These are phyloP conservation scores for Lysiphlebus fabarum DNA, from an alignment of 1,140 invertebrate genomes.

Conservation along the genomic window DNA sequence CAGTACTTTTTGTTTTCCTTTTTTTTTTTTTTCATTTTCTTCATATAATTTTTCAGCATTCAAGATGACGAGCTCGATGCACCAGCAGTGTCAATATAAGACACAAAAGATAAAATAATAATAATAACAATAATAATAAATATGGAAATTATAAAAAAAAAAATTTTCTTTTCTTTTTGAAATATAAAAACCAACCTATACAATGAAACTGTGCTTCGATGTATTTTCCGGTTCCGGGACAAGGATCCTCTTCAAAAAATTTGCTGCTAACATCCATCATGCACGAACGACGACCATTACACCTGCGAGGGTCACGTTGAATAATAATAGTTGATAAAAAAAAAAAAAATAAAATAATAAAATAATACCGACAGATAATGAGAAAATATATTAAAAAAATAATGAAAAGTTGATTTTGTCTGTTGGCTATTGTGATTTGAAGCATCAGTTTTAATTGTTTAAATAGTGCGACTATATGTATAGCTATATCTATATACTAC, in stretches of 20 bases:
- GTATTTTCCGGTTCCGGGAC: conserved; percentile 62
- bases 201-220: conserved; percentile 63
- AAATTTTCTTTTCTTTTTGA: too few relatives aligned
- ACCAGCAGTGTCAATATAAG: neutral
- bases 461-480: too few relatives aligned
- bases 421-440: too few relatives aligned
- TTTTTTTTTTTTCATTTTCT: neutral
- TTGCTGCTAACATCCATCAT: conserved; percentile 52
- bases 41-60: neutral
- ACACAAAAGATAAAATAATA: too few relatives aligned
- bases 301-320: conserved; percentile 47
- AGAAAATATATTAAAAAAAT: too few relatives aligned
- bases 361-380: conserved; percentile 8
- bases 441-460: too few relatives aligned
- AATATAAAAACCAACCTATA: conserved; percentile 51
- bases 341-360: conserved; percentile 12
- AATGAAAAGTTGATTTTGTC: too few relatives aligned
- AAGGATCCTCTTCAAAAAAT: conserved; percentile 61
- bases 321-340: conserved; percentile 30
- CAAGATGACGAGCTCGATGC: conserved; percentile 20
- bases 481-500: too few relatives aligned
- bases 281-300: conserved; percentile 50
- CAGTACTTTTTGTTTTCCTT: too few relatives aligned
- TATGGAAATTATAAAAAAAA: too few relatives aligned
- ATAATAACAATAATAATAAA: too few relatives aligned